phyloP scores from a whole-genome alignment of 2,888 invertebrate genomes.

The Pyrochroa serraticornis region DNA sequence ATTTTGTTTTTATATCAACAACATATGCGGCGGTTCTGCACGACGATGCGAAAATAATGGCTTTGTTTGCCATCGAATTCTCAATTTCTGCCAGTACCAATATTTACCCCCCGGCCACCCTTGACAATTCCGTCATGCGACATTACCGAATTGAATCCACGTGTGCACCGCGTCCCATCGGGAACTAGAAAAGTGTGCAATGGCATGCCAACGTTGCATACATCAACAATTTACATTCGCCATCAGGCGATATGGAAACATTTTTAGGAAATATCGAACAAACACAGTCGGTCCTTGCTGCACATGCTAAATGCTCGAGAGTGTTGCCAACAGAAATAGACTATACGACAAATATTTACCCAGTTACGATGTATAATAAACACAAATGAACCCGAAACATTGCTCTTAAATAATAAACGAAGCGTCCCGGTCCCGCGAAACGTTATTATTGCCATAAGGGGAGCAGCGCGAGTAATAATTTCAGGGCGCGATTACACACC shows the following conservation, averaged over 20 bases:
- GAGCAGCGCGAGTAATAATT: too few species aligned
- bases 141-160: too few species aligned
- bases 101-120: too few species aligned
- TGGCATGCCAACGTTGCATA: slow-evolving; percentile 5
- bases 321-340: slow-evolving; percentile 11
- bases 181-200: not conserved
- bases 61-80: too few species aligned
- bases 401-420: slow-evolving; percentile 6
- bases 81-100: too few species aligned
- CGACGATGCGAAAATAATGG: too few species aligned
- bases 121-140: too few species aligned
- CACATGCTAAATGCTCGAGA: slow-evolving; percentile 10
- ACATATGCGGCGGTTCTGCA: too few species aligned
- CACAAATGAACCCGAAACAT: slow-evolving; percentile 10
- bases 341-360: slow-evolving; percentile 4
- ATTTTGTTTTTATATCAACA: too few species aligned
- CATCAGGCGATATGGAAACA: slow-evolving; percentile 1
- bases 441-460: too few species aligned
- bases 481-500: too few species aligned
- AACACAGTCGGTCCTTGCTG: slow-evolving; percentile 1
- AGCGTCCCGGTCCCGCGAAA: not conserved
- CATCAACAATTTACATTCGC: slow-evolving; percentile 7
- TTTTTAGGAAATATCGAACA: slow-evolving; percentile 10
- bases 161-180: not conserved
- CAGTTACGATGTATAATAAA: slow-evolving; percentile 6